Percentiles rank a stretch among this genome's conserved stretches.
Conservation (phyloP, 2,888 invertebrate species). For the Clivina fossor region DNA sequence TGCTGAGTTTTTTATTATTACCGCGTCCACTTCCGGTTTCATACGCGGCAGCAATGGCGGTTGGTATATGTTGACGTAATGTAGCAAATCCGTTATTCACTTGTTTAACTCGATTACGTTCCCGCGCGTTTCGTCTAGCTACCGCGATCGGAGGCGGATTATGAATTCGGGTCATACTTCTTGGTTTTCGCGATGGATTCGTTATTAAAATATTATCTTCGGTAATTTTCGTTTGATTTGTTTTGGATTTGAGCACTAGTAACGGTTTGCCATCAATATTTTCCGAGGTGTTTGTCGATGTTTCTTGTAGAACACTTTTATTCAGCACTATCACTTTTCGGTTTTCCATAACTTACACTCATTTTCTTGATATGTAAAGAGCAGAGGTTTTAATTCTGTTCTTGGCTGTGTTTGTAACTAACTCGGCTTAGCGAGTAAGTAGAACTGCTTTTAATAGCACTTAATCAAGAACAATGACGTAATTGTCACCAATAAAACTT, state of each 20-base stretch:
- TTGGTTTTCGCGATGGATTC: slow-evolving; percentile 41
- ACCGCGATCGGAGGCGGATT: slow-evolving; percentile 77
- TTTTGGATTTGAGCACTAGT: no score
- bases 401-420: no score
- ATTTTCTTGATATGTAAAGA: no score
- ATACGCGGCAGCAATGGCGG: slow-evolving; percentile 72
- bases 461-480: slow-evolving; percentile 48
- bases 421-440: no score
- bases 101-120: slow-evolving; percentile 89
- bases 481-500: slow-evolving; percentile 45
- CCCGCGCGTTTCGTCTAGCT: slow-evolving; percentile 86
- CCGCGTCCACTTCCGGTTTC: slow-evolving; percentile 67
- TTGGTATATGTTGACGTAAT: slow-evolving; percentile 84
- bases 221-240: no score
- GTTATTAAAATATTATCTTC: no score
- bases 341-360: no score
- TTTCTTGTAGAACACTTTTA: no score
- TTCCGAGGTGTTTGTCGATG: no score
- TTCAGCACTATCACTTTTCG: no score
- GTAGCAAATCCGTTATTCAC: slow-evolving; percentile 90
- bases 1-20: slow-evolving; percentile 76
- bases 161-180: slow-evolving; percentile 43
- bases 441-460: slow-evolving; percentile 43
- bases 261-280: no score
- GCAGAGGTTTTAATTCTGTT: no score